Evolutionary conservation across 2,113 vertebrate genomes (phyloP).

Genomic region (Procavia capensis): DNA sequence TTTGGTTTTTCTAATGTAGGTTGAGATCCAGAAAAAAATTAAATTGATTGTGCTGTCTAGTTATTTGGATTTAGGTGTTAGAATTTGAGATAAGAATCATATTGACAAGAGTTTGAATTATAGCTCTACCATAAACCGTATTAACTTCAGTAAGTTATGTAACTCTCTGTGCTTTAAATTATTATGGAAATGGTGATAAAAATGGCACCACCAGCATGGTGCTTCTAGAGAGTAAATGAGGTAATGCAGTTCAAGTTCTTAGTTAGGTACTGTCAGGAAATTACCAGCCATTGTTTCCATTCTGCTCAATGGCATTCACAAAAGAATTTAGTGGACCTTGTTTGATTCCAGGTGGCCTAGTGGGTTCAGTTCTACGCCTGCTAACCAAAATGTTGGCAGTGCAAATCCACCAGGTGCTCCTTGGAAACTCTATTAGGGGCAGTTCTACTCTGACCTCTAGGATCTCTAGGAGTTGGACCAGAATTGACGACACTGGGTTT

Average conservation of each 20-base stretch:
- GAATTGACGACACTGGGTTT: too few relatives aligned
- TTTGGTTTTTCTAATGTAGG: conserved; percentile 16
- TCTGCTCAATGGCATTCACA: background rate
- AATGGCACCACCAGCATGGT: background rate
- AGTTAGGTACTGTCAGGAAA: background rate
- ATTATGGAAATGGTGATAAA: background rate
- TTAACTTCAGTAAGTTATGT: background rate
- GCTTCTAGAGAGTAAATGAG: background rate
- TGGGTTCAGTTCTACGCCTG: too few relatives aligned
- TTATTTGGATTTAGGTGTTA: conserved; percentile 42
- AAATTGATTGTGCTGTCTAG: background rate
- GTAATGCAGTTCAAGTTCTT: background rate
- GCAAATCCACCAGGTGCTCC: too few relatives aligned
- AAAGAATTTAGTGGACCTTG: background rate
- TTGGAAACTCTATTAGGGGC: too few relatives aligned
- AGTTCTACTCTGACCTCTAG: too few relatives aligned
- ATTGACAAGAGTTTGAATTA: background rate
- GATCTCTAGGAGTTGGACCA: too few relatives aligned
- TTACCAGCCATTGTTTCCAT: background rate
- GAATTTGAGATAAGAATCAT: background rate
- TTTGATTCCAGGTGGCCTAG: too few relatives aligned
- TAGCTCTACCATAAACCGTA: background rate
- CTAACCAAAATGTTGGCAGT: too few relatives aligned
- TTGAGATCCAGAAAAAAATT: background rate
- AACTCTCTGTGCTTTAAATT: background rate